These are phyloP conservation scores for Notarius lentiginosus DNA, from an alignment of 2,113 vertebrate genomes.

Conservation along the genomic window DNA sequence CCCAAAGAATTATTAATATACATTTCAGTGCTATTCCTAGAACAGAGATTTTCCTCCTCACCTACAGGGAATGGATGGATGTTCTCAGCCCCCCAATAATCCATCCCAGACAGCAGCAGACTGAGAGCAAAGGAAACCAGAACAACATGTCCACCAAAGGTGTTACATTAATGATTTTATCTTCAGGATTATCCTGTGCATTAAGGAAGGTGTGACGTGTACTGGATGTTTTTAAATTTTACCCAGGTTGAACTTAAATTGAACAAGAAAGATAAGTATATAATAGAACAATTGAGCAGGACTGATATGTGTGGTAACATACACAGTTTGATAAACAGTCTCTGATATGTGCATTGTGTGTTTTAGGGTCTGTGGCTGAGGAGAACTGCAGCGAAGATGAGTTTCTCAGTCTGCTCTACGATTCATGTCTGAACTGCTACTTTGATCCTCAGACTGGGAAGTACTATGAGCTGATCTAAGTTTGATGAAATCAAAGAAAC, in stretches of 20 bases:
- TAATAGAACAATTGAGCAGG: not conserved
- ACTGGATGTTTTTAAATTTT: not conserved
- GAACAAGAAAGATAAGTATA: not conserved
- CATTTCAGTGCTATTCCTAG: not conserved
- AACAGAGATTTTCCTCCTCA: not conserved
- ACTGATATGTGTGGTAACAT: not conserved
- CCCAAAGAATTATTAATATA: not conserved
- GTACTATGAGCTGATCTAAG: slow-evolving; percentile 73
- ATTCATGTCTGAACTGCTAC: slow-evolving; percentile 89
- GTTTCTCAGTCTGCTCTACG: slow-evolving; percentile 83
- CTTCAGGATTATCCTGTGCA: slow-evolving; percentile 11
- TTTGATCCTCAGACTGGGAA: slow-evolving; percentile 87
- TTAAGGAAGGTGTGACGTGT: not conserved
- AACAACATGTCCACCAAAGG: slow-evolving; percentile 60
- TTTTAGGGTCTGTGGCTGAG: slow-evolving; percentile 59
- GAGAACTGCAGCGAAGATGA: slow-evolving; percentile 65
- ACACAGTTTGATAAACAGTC: slow-evolving; percentile 20
- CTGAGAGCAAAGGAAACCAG: slow-evolving; percentile 57
- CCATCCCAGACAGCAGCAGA: slow-evolving; percentile 64
- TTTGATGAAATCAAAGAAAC: slow-evolving; percentile 6
- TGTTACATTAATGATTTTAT: slow-evolving; percentile 53
- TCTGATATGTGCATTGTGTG: slow-evolving; percentile 39
- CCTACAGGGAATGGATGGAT: slow-evolving; percentile 73
- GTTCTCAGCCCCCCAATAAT: slow-evolving; percentile 75
- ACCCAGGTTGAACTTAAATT: not conserved